A percentile compares a stretch with the other conserved stretches of the same genome.
These are phyloP conservation scores for Deilephila porcellus DNA, from an alignment of 2,888 invertebrate species.

Conservation along the genomic window DNA sequence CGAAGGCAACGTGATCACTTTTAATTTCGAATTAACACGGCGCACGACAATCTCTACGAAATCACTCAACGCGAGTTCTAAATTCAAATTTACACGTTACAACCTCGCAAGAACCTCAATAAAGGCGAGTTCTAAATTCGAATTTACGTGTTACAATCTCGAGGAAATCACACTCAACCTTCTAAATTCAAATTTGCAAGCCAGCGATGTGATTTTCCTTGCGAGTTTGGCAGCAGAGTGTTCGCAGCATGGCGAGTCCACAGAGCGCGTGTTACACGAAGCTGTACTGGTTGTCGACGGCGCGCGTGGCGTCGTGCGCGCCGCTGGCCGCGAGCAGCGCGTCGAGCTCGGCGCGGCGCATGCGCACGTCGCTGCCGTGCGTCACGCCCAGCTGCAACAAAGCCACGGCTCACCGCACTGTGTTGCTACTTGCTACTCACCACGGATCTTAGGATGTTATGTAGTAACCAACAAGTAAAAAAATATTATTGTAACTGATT, in stretches of 20 bases:
- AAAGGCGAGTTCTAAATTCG: too few relatives aligned
- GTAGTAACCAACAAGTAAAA: too few relatives aligned
- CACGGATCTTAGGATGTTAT: background rate
- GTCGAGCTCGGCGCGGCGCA: conserved; percentile 91
- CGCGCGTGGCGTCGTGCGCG: conserved; percentile 83
- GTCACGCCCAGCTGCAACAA: conserved; percentile 86
- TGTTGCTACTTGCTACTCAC: background rate
- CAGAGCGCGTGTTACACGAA: conserved; percentile 57
- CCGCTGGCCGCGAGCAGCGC: conserved; percentile 83
- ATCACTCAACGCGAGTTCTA: too few relatives aligned
- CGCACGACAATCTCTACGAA: too few relatives aligned
- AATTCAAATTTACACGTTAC: too few relatives aligned
- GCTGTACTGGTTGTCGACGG: conserved; percentile 92
- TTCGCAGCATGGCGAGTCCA: conserved; percentile 35
- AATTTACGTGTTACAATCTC: too few relatives aligned
- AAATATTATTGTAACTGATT: too few relatives aligned
- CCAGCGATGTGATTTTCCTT: background rate
- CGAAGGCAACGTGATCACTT: too few relatives aligned
- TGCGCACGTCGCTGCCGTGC: conserved; percentile 92
- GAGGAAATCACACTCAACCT: too few relatives aligned
- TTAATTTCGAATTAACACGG: too few relatives aligned
- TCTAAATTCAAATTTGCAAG: too few relatives aligned
- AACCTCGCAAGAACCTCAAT: too few relatives aligned
- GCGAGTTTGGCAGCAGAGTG: background rate
- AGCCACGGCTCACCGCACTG: background rate